phyloP scores from a whole-genome alignment of 2,888 invertebrate genomes.

The Euspilapteryx auroguttella region DNA sequence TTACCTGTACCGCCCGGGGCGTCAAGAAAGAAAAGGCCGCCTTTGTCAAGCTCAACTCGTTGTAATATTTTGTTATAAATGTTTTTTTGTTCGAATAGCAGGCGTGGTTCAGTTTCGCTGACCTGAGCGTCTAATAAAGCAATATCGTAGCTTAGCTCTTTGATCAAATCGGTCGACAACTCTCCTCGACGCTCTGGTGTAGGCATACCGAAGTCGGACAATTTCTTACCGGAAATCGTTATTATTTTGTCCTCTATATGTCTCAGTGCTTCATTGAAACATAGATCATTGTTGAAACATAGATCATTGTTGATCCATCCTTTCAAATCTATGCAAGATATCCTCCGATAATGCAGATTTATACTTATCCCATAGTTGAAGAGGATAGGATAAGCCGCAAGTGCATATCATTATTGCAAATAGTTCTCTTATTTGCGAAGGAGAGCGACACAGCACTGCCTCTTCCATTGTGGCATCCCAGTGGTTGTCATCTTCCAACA shows the following conservation, averaged over 20 bases:
- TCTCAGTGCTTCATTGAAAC: slow-evolving; percentile 11
- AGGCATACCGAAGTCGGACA: slow-evolving; percentile 11
- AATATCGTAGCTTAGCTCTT: slow-evolving; percentile 12
- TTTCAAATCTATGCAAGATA: too few species aligned
- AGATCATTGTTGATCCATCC: slow-evolving; percentile 7
- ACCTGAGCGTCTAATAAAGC: slow-evolving; percentile 11
- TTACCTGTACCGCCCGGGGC: too few species aligned
- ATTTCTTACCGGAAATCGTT: slow-evolving; percentile 12
- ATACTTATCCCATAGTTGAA: too few species aligned
- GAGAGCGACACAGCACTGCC: too few species aligned
- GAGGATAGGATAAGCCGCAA: too few species aligned
- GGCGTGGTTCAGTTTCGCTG: slow-evolving; percentile 12
- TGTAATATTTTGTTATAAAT: slow-evolving; percentile 5
- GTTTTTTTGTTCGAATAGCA: slow-evolving; percentile 10
- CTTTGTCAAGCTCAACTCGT: slow-evolving; percentile 4
- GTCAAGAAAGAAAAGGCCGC: too few species aligned
- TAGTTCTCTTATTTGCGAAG: too few species aligned
- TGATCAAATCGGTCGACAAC: slow-evolving; percentile 11
- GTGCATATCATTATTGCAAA: too few species aligned
- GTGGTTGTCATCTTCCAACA: too few species aligned
- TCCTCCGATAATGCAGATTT: too few species aligned
- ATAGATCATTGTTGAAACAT: slow-evolving; percentile 10
- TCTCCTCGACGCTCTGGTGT: slow-evolving; percentile 10
- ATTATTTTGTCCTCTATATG: slow-evolving; percentile 11
- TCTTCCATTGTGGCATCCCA: too few species aligned